Base-by-base conservation (phyloP, 2,113 vertebrate species). In the Chaenogobius annularis region DNA sequence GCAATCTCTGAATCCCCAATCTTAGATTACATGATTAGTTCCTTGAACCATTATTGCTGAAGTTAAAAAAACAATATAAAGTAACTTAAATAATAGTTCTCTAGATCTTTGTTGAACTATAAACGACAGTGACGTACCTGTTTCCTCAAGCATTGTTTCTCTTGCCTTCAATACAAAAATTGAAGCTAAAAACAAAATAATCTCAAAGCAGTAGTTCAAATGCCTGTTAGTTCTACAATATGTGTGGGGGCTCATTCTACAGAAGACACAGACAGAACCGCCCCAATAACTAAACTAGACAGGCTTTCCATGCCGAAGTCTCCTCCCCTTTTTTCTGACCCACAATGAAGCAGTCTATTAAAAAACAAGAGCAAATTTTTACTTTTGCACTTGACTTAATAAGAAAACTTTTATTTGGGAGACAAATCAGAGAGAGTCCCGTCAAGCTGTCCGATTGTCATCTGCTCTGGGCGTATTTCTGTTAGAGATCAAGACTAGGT, bases 91-190 rank as follows among this genome's bases (percentile, higher is more conserved):
- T 10, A 56, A 23, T 13, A 58, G 10, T 56, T 1, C 54, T 19
- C 20, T 11, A 56, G 20, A 55, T 23, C 3, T 56, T 26, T 47
- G 40, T 14, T 6, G 26, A 72, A 70, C 37, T 5, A 59, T 26
- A 59, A 6, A 61, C 10, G 13, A 75, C 52, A 3, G 35, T 54
- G 58, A 85, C 88, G 90, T 73, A 92, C 91, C 91, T 83, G 68
- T 52, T 14, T 67, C 31, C 44, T 54, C 35, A 61, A 63, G 71
- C 59, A 56, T 20, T 62, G 72, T 23, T 65, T 59, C 62, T 54
- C 20, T n/a, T 77, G 70, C 37, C 74, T 68, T 56, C 70, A 48
- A 81, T 55, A 44, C 50, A 70, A 22, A 37, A 17, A 26, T 55
- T 50, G 20, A 79, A 73, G 50, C 37, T 63, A 44, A 66, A 62